phyloP scores from a whole-genome alignment of 2,888 invertebrate species.

The Ceramica pisi region DNA sequence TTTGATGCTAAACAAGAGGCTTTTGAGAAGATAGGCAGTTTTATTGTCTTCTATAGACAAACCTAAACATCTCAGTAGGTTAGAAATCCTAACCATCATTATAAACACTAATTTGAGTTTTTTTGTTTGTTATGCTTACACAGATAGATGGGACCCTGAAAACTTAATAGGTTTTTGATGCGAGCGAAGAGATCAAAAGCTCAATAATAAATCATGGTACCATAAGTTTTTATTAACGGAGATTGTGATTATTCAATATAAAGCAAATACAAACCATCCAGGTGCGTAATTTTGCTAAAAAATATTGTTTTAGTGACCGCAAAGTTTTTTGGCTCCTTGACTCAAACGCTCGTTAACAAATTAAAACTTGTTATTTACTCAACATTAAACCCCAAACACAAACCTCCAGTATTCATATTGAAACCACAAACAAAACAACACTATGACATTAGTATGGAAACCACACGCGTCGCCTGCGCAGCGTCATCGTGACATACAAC shows the following conservation, averaged over 20 bases:
- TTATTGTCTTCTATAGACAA: neutral
- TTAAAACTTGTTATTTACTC: neutral
- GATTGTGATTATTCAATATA: no score
- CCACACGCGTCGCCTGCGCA: slow-evolving; percentile 81
- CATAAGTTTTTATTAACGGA: no score
- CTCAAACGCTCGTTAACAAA: neutral
- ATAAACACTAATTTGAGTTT: no score
- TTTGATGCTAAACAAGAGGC: neutral
- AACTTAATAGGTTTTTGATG: no score
- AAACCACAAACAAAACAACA: slow-evolving; percentile 43
- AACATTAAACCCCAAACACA: slow-evolving; percentile 1
- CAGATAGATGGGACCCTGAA: no score
- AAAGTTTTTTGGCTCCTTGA: neutral
- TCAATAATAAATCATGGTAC: no score
- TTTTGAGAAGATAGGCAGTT: neutral
- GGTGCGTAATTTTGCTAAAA: neutral
- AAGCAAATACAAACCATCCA: no score
- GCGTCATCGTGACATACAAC: slow-evolving; percentile 80
- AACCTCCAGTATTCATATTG: slow-evolving; percentile 13
- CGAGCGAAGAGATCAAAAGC: no score
- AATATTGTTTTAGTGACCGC: neutral
- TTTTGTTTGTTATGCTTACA: no score
- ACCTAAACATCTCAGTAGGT: neutral
- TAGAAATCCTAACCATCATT: no score
- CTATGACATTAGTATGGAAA: slow-evolving; percentile 56